Evolutionary conservation across 1,140 invertebrate genomes (phyloP).

Genomic region (Aporrectodea caliginosa): DNA sequence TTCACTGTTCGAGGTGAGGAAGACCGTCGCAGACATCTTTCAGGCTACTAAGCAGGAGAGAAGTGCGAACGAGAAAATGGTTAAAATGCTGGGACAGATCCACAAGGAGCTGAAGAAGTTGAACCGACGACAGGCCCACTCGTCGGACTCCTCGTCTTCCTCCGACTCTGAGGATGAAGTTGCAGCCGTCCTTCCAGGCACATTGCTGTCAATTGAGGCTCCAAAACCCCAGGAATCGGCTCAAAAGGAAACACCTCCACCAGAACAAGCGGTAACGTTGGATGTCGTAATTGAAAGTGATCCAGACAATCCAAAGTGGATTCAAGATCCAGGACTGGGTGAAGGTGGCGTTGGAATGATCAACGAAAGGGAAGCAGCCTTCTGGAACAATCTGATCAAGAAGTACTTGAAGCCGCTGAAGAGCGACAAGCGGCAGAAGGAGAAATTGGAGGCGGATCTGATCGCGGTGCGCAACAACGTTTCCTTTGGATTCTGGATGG

Average conservation of each 20-base stretch:
- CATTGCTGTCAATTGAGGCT: slow-evolving; percentile 34
- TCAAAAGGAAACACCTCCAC: slow-evolving; percentile 15
- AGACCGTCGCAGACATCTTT: neutral
- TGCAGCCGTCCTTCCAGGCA: slow-evolving; percentile 11
- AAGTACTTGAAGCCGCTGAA: slow-evolving; percentile 48
- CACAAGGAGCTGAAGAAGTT: slow-evolving; percentile 10
- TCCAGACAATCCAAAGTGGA: slow-evolving; percentile 38
- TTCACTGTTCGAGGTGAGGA: neutral
- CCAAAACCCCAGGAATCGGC: slow-evolving; percentile 38
- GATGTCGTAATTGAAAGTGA: no score
- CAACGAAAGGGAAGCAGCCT: slow-evolving; percentile 38
- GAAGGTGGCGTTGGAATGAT: neutral
- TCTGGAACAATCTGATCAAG: slow-evolving; percentile 48
- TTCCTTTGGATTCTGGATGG: slow-evolving; percentile 42
- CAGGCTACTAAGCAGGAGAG: neutral
- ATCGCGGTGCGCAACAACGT: slow-evolving; percentile 43
- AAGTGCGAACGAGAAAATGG: neutral
- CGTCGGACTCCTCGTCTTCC: neutral
- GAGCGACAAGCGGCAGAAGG: slow-evolving; percentile 39
- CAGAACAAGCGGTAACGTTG: neutral
- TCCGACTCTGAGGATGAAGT: neutral
- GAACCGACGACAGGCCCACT: neutral
- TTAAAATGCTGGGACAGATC: neutral
- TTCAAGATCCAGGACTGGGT: slow-evolving; percentile 28
- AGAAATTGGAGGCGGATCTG: slow-evolving; percentile 38